A percentile compares a stretch with the other conserved stretches of the same genome.
These are phyloP conservation scores for Bettongia penicillata DNA, from an alignment of 2,113 vertebrate genomes.

Conservation along the genomic window DNA sequence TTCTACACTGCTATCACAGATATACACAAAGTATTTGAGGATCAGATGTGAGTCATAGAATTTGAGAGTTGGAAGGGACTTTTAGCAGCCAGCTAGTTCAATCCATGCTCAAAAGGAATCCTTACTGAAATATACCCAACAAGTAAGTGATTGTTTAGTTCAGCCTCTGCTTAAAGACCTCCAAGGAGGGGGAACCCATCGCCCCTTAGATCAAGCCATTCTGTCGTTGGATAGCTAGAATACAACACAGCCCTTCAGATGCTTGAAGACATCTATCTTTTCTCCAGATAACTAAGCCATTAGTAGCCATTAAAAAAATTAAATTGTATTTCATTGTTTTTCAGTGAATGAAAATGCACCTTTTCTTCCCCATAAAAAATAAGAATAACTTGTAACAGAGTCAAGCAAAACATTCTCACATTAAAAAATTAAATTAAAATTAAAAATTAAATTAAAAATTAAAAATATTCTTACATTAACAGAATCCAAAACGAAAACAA, in stretches of 20 bases:
- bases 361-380: neutral
- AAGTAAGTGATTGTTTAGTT: neutral
- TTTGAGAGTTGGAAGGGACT: neutral
- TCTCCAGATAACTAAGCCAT: neutral
- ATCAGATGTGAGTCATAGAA: neutral
- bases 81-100: neutral
- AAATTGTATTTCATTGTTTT: neutral
- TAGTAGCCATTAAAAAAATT: neutral
- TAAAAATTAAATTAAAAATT: neutral
- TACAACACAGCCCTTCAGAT: neutral
- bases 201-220: neutral
- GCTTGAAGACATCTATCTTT: neutral
- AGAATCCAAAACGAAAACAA: neutral
- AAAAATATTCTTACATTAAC: neutral
- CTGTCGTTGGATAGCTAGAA: neutral
- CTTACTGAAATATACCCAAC: neutral
- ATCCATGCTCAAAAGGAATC: neutral
- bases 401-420: neutral
- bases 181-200: neutral
- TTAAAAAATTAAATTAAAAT: neutral
- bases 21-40: constrained; percentile 5
- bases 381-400: neutral
- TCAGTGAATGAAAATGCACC: neutral
- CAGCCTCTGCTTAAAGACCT: neutral
- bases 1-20: constrained; percentile 33